Evolutionary conservation across 1,140 invertebrate species (phyloP).

Genomic region (Drosophila littoralis): DNA sequence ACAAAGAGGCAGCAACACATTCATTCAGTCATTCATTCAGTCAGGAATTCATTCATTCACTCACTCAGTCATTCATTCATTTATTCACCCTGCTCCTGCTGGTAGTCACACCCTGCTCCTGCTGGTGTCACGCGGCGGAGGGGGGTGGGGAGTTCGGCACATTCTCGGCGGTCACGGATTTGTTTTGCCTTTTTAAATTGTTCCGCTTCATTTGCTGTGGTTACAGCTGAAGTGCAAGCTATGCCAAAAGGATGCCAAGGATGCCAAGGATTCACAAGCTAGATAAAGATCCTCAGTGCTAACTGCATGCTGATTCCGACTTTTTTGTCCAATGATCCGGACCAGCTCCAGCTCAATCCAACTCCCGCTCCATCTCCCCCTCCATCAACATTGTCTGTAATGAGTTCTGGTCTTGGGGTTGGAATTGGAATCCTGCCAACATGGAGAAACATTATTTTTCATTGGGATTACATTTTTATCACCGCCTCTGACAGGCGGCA

Average conservation of each 20-base stretch:
- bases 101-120: constrained; percentile 53
- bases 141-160: background rate
- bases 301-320: background rate
- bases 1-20: constrained; percentile 45
- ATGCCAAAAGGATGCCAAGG: background rate
- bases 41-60: constrained; percentile 41
- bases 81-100: constrained; percentile 46
- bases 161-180: constrained; percentile 53
- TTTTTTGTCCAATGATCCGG: background rate
- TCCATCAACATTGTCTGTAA: constrained; percentile 30
- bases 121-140: constrained; percentile 70
- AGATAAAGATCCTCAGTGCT: background rate
- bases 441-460: constrained; percentile 77
- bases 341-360: background rate
- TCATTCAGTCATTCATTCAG: constrained; percentile 51
- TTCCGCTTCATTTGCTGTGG: constrained; percentile 80
- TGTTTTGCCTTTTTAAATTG: constrained; percentile 84
- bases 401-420: constrained; percentile 56
- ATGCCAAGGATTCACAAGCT: background rate
- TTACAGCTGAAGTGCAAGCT: constrained; percentile 19
- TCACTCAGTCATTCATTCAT: constrained; percentile 57
- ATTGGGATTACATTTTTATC: constrained; percentile 84
- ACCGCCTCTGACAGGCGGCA: constrained; percentile 76
- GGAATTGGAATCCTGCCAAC: constrained; percentile 77
- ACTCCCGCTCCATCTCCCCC: background rate